phyloP scores from a whole-genome alignment of 2,113 vertebrate species.

The Microcebus ravelobensis region DNA sequence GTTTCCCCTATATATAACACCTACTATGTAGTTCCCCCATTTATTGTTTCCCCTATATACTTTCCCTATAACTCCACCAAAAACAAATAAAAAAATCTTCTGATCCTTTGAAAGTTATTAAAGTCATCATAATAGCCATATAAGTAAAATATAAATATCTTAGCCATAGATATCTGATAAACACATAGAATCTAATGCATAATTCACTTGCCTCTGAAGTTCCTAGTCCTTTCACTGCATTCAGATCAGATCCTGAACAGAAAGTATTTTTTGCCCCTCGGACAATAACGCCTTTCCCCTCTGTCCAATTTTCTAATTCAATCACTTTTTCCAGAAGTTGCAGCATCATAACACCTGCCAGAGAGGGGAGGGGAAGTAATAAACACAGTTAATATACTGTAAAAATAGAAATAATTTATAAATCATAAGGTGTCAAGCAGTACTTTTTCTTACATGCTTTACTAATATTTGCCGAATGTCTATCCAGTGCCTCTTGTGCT shows the following conservation, averaged over 20 bases:
- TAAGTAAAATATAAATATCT: background rate
- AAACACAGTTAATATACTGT: background rate
- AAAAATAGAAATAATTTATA: constrained; percentile 27
- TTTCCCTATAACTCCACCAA: background rate
- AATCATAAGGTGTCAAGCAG: background rate
- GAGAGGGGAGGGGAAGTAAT: background rate
- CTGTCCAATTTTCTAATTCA: constrained; percentile 94
- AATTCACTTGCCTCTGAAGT: constrained; percentile 88
- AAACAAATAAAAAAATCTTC: background rate
- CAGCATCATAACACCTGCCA: constrained; percentile 95
- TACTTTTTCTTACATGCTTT: background rate
- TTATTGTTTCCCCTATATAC: background rate
- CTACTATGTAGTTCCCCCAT: background rate
- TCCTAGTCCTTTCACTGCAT: constrained; percentile 89
- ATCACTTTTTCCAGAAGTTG: constrained; percentile 92
- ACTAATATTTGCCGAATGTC: constrained; percentile 5
- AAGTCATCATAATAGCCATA: background rate
- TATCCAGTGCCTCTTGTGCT: background rate
- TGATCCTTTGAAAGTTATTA: background rate
- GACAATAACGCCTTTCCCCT: constrained; percentile 95
- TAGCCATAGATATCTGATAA: background rate
- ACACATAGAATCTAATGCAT: background rate
- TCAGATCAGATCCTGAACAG: constrained; percentile 96
- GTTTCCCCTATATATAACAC: background rate
- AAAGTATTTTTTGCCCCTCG: constrained; percentile 92